These are phyloP conservation scores for Sminthurides aquaticus DNA, from an alignment of 2,888 invertebrate genomes.

Conservation along the genomic window DNA sequence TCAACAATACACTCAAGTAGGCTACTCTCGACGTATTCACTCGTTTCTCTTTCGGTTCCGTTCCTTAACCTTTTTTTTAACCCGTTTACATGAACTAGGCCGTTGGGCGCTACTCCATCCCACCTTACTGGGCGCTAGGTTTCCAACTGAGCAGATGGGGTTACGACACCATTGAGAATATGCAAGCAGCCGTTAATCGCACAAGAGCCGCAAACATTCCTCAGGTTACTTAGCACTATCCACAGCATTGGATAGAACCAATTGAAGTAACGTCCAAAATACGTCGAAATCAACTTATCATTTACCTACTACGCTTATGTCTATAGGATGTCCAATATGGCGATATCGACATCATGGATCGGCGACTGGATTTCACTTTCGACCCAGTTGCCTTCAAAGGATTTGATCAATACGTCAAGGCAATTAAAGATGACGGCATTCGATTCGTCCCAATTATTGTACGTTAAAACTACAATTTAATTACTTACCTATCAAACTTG, in stretches of 20 bases:
- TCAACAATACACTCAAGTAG: slow-evolving; percentile 56
- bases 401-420: slow-evolving; percentile 60
- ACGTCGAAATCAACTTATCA: too few species aligned
- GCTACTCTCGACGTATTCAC: neutral
- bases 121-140: slow-evolving; percentile 80
- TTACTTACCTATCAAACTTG: neutral
- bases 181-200: slow-evolving; percentile 58
- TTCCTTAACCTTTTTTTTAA: too few species aligned
- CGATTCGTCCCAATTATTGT: slow-evolving; percentile 39
- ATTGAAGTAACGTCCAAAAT: too few species aligned
- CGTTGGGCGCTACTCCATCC: slow-evolving; percentile 69
- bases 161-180: slow-evolving; percentile 59
- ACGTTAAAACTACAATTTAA: slow-evolving; percentile 9
- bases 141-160: slow-evolving; percentile 71
- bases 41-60: too few species aligned
- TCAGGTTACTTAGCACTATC: slow-evolving; percentile 52
- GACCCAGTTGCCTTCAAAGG: slow-evolving; percentile 56
- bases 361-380: slow-evolving; percentile 70
- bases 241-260: too few species aligned
- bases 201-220: slow-evolving; percentile 66
- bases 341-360: slow-evolving; percentile 56
- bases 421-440: slow-evolving; percentile 55
- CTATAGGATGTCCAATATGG: slow-evolving; percentile 36
- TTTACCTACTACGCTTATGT: too few species aligned
- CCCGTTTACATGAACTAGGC: too few species aligned